Base-by-base conservation (phyloP, 2,888 invertebrate genomes). In the Archaeoteleia sp. region DNA sequence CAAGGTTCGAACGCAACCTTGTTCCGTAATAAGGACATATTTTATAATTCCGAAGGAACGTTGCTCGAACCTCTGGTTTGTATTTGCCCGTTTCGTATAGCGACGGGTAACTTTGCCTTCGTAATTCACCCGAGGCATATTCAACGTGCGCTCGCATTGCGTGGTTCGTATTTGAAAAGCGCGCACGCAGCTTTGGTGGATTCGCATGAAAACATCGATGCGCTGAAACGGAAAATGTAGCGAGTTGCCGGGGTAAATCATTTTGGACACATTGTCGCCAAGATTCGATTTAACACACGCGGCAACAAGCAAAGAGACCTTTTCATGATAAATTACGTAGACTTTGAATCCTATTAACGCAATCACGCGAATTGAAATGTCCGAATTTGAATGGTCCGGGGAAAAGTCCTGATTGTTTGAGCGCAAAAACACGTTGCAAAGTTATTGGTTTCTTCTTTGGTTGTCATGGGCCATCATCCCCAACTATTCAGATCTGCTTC, bases 171-270 rank as follows among this genome's bases (percentile, higher is more conserved):
- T 48, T 39, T 58, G 58, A 27, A 49, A 58, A 40, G 40, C 57
- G 15, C 32, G 32, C 12, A 30, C 37, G 37, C 25, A 3, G 23
- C 6, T 15, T 9, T 37, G 14, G 15, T 49, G 14, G 34, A 34
- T 42, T 35, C 42, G 42, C 42, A 20, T 48, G 48, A 42, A 58
- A 49, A 58, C 49, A 58, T 49, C 49, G 49, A 48, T 49, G 34
- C 39, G 42, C n/a, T 34, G 48, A 49, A 58, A 49, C 20, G 42
- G 32, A 42, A 42, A 42, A 49, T 49, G 42, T 34, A 15, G 42
- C 32, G 25, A 30, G 39, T 37, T 3, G 12, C 32, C 1, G 12
- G 12, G 57, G 9, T 48, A 48, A 30, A 29, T 58, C 49, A 58
- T 49, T 58, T 58, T 58, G 25, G 10, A 46, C 13, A 15, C 49